Evolutionary conservation across 2,113 vertebrate genomes (phyloP), one percentile per base, ranked within the genome.

Genomic region (Callocephalon fimbriatum): DNA sequence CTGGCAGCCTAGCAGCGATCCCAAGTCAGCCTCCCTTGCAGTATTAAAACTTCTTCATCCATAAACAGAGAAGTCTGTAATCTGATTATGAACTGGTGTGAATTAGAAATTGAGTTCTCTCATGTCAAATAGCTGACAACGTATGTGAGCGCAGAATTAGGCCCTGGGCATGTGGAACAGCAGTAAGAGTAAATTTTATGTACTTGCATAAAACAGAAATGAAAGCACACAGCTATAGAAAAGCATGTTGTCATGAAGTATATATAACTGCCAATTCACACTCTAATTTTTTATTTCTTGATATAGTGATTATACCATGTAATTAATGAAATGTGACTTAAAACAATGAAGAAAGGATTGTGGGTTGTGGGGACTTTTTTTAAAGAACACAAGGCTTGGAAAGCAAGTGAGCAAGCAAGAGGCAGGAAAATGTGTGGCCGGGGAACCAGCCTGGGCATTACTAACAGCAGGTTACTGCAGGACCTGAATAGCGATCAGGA

Each of bases 361-460:
- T 86, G 61, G 35, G 61, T 54, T 65, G 6, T 25, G 48, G n/a
- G 13, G 32, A 4, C 56, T 86, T 87, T 88, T 91, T 73, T 67
- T 17, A 16, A 78, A 29, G 56, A 54, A 35, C 58, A 78, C 83
- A 77, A 96, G 67, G 94, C 77, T 79, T 80, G 68, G 51, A 92
- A 97, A 86, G 59, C 78, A 61, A 90, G 75, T 0, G 51, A 70
- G 44, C 65, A 35, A 90, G 80, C 13, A 82, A 85, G 67, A 93
- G 58, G 25, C 72, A 80, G 58, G 83, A 68, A 88, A 95, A 96
- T 74, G 63, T 29, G 76, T 96, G 80, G 50, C 77, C 22, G 17
- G 95, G 96, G 94, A 98, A 61, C 84, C 94, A 31, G 86, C 79
- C 10, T 10, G 13, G 70, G 79, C 94, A 62, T 95, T 95, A 68